These are phyloP conservation scores for Spinus pinus DNA, from an alignment of 2,797 vertebrate genomes.

Conservation along the genomic window DNA sequence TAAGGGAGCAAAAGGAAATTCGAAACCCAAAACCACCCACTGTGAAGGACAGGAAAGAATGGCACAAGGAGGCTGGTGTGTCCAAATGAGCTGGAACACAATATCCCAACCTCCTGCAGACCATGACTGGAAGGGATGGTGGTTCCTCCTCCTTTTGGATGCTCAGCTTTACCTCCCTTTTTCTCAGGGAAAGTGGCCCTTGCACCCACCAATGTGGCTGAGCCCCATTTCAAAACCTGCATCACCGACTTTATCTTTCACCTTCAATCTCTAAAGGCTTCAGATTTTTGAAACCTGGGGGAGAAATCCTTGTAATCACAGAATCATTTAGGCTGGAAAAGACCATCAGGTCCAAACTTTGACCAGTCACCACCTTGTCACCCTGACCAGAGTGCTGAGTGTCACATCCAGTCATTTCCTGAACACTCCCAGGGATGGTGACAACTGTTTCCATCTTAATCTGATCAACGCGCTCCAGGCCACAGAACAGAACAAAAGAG, in stretches of 20 bases:
- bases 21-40: not conserved
- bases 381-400: not conserved
- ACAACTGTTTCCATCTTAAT: not conserved
- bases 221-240: not conserved
- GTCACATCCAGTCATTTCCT: not conserved
- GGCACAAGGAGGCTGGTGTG: not conserved
- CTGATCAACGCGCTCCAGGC: not conserved
- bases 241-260: not conserved
- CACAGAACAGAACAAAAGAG: not conserved
- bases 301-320: not conserved
- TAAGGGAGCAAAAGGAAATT: not conserved
- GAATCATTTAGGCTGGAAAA: not conserved
- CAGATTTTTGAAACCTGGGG: not conserved
- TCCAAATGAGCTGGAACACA: not conserved
- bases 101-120: not conserved
- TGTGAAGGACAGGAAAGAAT: not conserved
- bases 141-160: not conserved
- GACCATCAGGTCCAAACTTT: not conserved
- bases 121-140: not conserved
- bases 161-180: fast-evolving
- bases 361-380: not conserved
- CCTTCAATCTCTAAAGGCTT: not conserved
- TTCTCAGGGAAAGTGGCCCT: not conserved
- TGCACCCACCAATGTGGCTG: not conserved
- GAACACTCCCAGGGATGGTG: not conserved